These are phyloP conservation scores for Erannis defoliaria DNA, from an alignment of 2,888 invertebrate species.

Conservation along the genomic window DNA sequence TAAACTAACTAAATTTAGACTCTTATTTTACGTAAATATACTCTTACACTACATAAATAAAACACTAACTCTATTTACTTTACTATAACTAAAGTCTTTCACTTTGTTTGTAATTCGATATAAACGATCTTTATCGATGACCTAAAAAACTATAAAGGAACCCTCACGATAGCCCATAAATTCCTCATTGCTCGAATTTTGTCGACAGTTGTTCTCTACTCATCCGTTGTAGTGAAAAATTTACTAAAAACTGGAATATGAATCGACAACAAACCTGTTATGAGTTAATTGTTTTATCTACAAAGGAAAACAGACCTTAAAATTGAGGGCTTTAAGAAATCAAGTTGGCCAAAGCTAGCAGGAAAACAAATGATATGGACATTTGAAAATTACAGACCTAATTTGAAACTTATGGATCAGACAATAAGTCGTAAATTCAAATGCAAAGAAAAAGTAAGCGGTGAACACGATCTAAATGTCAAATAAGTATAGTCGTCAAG, in stretches of 20 bases:
- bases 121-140: no score
- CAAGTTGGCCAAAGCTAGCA: conserved; percentile 13
- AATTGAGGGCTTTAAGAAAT: not conserved
- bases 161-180: no score
- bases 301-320: conserved; percentile 25
- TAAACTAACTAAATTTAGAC: no score
- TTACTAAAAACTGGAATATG: conserved; percentile 38
- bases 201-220: no score
- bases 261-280: conserved; percentile 30
- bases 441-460: conserved; percentile 26
- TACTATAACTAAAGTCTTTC: no score
- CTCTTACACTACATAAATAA: no score
- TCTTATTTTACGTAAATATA: no score
- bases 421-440: conserved; percentile 36
- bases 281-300: conserved; percentile 34
- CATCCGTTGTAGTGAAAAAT: conserved; percentile 25
- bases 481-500: conserved; percentile 52
- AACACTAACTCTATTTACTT: no score
- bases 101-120: no score
- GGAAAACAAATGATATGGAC: conserved; percentile 21
- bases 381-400: conserved; percentile 1
- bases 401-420: not conserved
- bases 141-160: no score
- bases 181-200: no score
- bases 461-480: conserved; percentile 46